A percentile compares a stretch with the other conserved stretches of the same genome.
phyloP scores from a whole-genome alignment of 2,888 invertebrate genomes.

The Caenorhabditis sulstoni region DNA sequence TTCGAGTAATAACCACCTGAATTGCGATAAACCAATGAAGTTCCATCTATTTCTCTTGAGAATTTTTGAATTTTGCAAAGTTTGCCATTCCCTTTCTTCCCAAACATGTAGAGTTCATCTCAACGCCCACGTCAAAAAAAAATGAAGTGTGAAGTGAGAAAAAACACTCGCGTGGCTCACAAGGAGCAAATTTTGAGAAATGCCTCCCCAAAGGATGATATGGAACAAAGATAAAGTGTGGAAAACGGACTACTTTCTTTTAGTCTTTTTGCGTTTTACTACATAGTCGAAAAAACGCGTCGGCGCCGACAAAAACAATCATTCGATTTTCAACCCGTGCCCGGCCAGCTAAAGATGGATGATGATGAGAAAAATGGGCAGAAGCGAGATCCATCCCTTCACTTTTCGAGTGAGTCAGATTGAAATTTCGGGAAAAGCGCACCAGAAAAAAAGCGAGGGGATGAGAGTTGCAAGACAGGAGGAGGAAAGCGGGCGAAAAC shows the following conservation, averaged over 20 bases:
- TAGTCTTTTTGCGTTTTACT: too few relatives aligned
- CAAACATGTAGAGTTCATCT: not conserved
- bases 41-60: too few relatives aligned
- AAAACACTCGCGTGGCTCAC: not conserved
- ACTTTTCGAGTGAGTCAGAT: conserved; percentile 16
- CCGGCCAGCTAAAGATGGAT: not conserved
- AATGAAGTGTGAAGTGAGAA: conserved; percentile 25
- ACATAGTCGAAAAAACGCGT: not conserved
- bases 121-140: conserved; percentile 16
- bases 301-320: too few relatives aligned
- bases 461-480: conserved; percentile 24
- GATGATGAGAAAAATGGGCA: conserved; percentile 8
- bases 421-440: conserved; percentile 2
- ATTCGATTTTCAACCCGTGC: too few relatives aligned
- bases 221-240: not conserved
- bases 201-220: not conserved
- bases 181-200: not conserved
- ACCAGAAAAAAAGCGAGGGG: not conserved
- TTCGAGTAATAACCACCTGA: too few relatives aligned
- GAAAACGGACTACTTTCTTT: not conserved
- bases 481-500: conserved; percentile 16
- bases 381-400: not conserved
- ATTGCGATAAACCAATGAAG: too few relatives aligned
- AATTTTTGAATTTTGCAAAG: too few relatives aligned
- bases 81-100: not conserved